Conservation (phyloP, 2,888 invertebrate species). For the Horisme vitalbata region DNA sequence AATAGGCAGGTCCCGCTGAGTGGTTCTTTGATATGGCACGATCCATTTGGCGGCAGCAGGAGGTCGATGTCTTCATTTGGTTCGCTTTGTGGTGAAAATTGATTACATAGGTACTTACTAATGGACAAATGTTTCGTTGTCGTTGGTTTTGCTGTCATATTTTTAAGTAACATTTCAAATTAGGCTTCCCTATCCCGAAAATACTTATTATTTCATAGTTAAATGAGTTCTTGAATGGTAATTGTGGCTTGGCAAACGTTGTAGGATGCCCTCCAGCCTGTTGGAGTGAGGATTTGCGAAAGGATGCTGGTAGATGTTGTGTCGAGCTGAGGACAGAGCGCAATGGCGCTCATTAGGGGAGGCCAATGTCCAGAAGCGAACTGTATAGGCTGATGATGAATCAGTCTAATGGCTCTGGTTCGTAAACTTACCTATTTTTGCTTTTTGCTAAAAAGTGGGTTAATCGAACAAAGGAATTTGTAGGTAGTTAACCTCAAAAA, state of each 20-base stretch:
- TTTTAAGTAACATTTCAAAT: background rate
- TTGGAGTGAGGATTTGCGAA: too few relatives aligned
- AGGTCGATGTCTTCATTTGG: constrained; percentile 70
- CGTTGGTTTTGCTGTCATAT: background rate
- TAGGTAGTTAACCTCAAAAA: constrained; percentile 12
- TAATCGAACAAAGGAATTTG: constrained; percentile 12
- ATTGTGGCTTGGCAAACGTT: too few relatives aligned
- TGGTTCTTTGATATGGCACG: constrained; percentile 54
- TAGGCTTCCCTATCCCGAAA: too few relatives aligned
- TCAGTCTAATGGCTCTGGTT: background rate
- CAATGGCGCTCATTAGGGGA: too few relatives aligned
- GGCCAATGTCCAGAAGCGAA: too few relatives aligned
- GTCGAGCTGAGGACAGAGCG: too few relatives aligned
- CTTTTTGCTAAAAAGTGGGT: constrained; percentile 2
- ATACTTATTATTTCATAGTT: too few relatives aligned
- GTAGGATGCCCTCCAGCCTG: too few relatives aligned
- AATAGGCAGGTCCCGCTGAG: constrained; percentile 60
- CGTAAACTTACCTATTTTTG: constrained; percentile 1
- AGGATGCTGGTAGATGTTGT: too few relatives aligned
- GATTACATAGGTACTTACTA: constrained; percentile 30
- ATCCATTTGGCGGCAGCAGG: constrained; percentile 59
- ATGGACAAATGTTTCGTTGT: constrained; percentile 18
- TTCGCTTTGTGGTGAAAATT: constrained; percentile 39
- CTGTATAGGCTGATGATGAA: too few relatives aligned
- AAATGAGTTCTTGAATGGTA: too few relatives aligned